Evolutionary conservation across 2,888 invertebrate species (phyloP), one percentile per base, ranked within the genome.

Genomic region (Scaeva pyrastri): DNA sequence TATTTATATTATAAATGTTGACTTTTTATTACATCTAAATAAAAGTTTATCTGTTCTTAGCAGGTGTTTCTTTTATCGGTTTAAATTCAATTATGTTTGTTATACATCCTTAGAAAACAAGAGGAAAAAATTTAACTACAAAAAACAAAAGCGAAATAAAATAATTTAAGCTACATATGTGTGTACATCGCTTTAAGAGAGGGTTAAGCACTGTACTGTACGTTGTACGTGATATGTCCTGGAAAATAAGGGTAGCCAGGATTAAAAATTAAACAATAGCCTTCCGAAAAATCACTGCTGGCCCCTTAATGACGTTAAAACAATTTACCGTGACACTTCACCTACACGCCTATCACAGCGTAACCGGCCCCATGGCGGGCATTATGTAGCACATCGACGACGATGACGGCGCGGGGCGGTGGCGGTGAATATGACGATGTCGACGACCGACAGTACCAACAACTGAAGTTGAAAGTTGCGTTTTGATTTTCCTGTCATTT

Each of bases 321-420:
- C 86, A 86, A 86, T 86, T 86, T 86, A 73, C 55, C 76, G 76
- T 85, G 85, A 85, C 85, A 85, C 81, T 85, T 81, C 45, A 81
- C 76, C 72, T 76, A 43, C 73, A 52, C 66, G 77, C 74, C 78
- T 82, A 66, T 78, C 68, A 36, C 16, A 56, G 77, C 62, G 66
- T 71, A 82, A 86, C 80, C 75, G 56, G 39, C 85, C 85, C 85
- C 80, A 39, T 76, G 80, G 23, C 56, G 72, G 75, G 72, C 56
- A 80, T 80, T 75, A 60, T 75, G 72, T 71, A 76, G 50, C 11
- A 52, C 39, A 52, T 52, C 39, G n/a, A 39, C 39, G 26, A 1
- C 26, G 8, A 43, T 4, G 26, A 43, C 26, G 55, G 14, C 26
- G 7, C 11, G 16, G 23, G 23, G 23, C 62, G 23, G n/a, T 43